Base-by-base conservation (phyloP, 1,140 invertebrate genomes). In the Hypsibius dujardini region DNA sequence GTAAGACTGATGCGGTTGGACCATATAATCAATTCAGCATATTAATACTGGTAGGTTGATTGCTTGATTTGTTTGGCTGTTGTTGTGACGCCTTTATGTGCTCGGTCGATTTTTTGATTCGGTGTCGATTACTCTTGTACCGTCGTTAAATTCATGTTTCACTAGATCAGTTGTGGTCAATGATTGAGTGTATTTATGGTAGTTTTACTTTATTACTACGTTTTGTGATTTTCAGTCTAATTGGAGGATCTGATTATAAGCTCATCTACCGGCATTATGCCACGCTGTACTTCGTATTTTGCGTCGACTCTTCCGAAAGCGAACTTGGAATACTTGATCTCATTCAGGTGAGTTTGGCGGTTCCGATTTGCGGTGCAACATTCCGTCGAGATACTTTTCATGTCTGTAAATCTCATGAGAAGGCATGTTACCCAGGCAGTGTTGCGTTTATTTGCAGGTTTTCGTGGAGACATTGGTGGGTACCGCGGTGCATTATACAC, bases 261-360 rank as follows among this genome's bases (percentile, higher is more conserved):
- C 78, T 99, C 28, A 98, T 99, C 73, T 99, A 98, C 79, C 84
- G 96, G 60, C 96, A 98, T 77, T 99, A 99, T 82, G 96, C 96
- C 1, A 99, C 96, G 0, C 79, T 99, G 14, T 99, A 98, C 80
- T 99, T 99, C 84, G 95, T 98, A 0, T 99, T 99, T 80, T 99
- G 95, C 82, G 95, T 99, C 1, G 96, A 99, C 81, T 97, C 93
- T 1, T 97, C 92, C 0, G 96, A 99, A 81, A 97, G 93, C 79
- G 95, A 99, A 80, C 82, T 99, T 7, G 96, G 96, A 46, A 99
- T 99, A 76, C 82, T 99, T 72, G 95, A 98, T 82, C 82, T 99
- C 45, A 99, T 99, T 78, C 96, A 99, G 85, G 82, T 83, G 50
- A 56, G 50, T 56, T 56, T 56, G 7, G n/a, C 50, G n/a, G 50